Evolutionary conservation across 2,113 vertebrate species (phyloP).

Genomic region (Helogale parvula): DNA sequence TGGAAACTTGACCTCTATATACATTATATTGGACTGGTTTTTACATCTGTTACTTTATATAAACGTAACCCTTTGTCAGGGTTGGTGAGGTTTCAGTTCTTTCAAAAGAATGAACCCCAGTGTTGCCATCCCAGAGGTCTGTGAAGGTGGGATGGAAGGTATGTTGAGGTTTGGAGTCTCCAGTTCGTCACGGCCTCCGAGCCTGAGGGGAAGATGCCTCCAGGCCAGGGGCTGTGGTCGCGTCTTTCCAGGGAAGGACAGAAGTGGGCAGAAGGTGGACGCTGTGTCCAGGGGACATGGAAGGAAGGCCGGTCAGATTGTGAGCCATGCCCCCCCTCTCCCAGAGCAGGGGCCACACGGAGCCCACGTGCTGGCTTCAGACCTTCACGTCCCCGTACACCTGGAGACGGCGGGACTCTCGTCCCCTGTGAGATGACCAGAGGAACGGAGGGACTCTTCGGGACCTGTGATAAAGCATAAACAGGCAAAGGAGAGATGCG

Average conservation of each 20-base stretch:
- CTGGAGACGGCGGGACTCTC: background rate
- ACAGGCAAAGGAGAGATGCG: rapidly evolving
- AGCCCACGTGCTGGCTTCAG: rapidly evolving
- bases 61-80: background rate
- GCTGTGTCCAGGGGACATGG: rapidly evolving
- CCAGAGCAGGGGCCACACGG: rapidly evolving
- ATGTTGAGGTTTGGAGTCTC: rapidly evolving
- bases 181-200: rapidly evolving
- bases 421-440: rapidly evolving
- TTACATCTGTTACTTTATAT: background rate
- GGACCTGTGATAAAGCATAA: rapidly evolving
- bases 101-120: background rate
- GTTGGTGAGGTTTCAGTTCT: background rate
- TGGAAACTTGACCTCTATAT: background rate
- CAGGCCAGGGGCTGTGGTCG: rapidly evolving
- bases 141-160: background rate
- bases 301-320: background rate
- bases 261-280: background rate
- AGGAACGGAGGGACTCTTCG: background rate
- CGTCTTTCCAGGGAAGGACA: rapidly evolving
- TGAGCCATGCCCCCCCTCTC: rapidly evolving
- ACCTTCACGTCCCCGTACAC: rapidly evolving
- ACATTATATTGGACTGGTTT: background rate
- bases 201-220: background rate
- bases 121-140: background rate